Evolutionary conservation across 2,888 invertebrate species (phyloP).

Genomic region (Vesta saturnalis): DNA sequence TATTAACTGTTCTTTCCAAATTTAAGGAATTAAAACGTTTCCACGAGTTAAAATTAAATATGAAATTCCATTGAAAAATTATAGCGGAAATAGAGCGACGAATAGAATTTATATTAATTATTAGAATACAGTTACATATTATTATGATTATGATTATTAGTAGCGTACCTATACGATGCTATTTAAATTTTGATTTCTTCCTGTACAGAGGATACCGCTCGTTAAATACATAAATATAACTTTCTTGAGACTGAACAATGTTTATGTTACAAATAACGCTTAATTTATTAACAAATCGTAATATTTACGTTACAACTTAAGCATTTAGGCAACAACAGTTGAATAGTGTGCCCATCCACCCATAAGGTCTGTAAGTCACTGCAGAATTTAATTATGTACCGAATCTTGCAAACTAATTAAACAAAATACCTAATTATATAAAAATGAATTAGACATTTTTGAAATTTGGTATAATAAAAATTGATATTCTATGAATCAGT

Average conservation of each 20-base stretch:
- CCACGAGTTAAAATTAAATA: not conserved
- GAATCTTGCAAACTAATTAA: too few species aligned
- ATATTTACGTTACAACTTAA: too few species aligned
- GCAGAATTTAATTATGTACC: too few species aligned
- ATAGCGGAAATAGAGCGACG: not conserved
- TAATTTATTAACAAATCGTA: not conserved
- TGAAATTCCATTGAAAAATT: not conserved
- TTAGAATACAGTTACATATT: not conserved
- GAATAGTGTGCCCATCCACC: too few species aligned
- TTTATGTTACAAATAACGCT: not conserved
- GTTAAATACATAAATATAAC: not conserved
- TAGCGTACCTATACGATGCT: too few species aligned
- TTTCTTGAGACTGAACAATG: not conserved
- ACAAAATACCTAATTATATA: too few species aligned
- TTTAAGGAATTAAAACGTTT: not conserved
- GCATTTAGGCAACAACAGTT: too few species aligned
- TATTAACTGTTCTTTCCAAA: not conserved
- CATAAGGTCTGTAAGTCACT: too few species aligned
- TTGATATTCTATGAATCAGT: too few species aligned
- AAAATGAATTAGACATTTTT: too few species aligned
- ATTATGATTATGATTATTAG: not conserved
- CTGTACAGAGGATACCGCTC: not conserved
- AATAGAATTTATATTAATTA: not conserved
- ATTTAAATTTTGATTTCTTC: not conserved
- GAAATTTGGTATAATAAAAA: too few species aligned